These are phyloP conservation scores for Sminthurinus aureus DNA, from an alignment of 2,888 invertebrate genomes.

Conservation along the genomic window DNA sequence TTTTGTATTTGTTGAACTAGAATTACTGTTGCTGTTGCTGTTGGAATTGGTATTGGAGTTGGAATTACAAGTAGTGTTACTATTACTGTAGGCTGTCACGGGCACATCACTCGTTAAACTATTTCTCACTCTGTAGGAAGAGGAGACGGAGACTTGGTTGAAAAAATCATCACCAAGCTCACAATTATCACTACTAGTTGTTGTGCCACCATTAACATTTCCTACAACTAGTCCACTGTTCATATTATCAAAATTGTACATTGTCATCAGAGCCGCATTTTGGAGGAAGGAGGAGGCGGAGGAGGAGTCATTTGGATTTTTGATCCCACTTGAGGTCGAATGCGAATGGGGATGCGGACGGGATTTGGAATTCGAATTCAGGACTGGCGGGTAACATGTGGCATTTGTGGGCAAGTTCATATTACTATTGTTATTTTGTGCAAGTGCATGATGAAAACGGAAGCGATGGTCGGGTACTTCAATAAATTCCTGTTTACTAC, in stretches of 20 bases:
- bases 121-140: no score
- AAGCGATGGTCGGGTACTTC: constrained; percentile 17
- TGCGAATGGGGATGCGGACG: no score
- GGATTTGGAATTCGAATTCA: constrained; percentile 12
- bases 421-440: constrained; percentile 43
- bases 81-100: no score
- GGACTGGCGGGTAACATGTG: constrained; percentile 37
- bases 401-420: constrained; percentile 51
- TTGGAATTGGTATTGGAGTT: background rate
- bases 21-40: constrained; percentile 15
- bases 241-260: background rate
- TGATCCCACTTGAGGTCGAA: no score
- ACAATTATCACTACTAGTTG: background rate
- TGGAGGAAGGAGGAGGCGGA: constrained; percentile 1
- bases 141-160: no score
- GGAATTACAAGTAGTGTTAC: no score
- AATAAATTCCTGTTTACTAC: constrained; percentile 34
- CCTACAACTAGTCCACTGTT: background rate
- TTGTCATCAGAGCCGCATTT: constrained; percentile 6
- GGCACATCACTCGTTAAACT: no score
- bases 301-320: constrained; percentile 13
- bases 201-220: background rate
- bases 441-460: background rate
- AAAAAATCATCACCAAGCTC: no score
- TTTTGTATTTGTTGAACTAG: background rate